These are phyloP conservation scores for Phalacrocorax pelagicus DNA, from an alignment of 2,113 vertebrate species.

Conservation along the genomic window DNA sequence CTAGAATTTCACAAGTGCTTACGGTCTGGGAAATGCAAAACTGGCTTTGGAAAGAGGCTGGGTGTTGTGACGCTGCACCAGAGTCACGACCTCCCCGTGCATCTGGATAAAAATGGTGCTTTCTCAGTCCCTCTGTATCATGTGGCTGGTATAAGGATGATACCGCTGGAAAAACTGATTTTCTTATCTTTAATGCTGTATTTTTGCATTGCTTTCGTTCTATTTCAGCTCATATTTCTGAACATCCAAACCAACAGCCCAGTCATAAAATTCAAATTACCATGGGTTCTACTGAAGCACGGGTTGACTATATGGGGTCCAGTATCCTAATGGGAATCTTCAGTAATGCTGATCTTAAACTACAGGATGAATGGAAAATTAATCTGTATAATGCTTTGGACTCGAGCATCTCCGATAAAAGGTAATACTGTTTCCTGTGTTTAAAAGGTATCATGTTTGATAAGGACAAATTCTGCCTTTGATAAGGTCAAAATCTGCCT, in stretches of 20 bases:
- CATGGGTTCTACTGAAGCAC: slow-evolving; percentile 98
- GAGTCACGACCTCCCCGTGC: not conserved
- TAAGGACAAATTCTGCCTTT: not conserved
- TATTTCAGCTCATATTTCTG: slow-evolving; percentile 92
- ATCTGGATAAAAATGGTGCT: not conserved
- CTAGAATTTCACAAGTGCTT: not conserved
- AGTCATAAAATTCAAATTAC: slow-evolving; percentile 98
- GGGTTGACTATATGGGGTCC: slow-evolving; percentile 98
- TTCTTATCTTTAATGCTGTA: not conserved
- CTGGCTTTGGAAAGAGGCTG: not conserved
- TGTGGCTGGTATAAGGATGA: not conserved
- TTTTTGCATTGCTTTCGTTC: not conserved
- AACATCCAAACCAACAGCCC: slow-evolving; percentile 97
- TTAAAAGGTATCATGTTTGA: not conserved
- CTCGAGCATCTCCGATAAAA: slow-evolving; percentile 92
- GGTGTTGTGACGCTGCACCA: not conserved
- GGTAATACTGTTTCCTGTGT: slow-evolving; percentile 69
- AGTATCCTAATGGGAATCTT: slow-evolving; percentile 99
- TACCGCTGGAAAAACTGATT: not conserved
- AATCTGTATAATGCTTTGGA: slow-evolving; percentile 87
- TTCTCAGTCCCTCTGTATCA: not conserved
- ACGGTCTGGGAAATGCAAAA: not conserved
- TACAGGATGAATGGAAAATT: slow-evolving; percentile 99
- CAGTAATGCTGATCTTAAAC: slow-evolving; percentile 95
- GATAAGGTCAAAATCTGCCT: not conserved